phyloP scores from a whole-genome alignment of 2,113 vertebrate species.

The Sardina pilchardus region DNA sequence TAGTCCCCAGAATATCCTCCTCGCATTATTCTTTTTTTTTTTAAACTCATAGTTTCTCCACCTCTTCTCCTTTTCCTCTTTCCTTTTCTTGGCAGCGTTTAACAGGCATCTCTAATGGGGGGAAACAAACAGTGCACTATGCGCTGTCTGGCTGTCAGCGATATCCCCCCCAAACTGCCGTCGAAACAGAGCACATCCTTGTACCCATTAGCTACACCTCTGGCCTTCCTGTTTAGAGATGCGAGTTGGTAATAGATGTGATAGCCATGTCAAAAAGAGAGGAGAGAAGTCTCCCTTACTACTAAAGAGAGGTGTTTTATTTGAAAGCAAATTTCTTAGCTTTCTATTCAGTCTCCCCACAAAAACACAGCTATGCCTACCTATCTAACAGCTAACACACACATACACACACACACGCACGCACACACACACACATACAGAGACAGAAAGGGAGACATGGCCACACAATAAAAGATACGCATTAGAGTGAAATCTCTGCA shows the following conservation, averaged over 20 bases:
- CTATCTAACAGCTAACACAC: background rate
- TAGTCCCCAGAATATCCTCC: background rate
- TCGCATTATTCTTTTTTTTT: background rate
- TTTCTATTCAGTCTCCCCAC: background rate
- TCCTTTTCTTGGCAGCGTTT: background rate
- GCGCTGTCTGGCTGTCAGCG: background rate
- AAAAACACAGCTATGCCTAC: background rate
- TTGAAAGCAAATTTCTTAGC: background rate
- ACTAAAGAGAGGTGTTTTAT: background rate
- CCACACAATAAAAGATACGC: conserved; percentile 6
- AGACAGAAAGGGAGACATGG: background rate
- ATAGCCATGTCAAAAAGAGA: background rate
- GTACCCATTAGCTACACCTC: background rate
- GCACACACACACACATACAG: conserved; percentile 22
- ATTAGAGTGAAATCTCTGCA: conserved; percentile 9
- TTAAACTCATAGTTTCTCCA: background rate
- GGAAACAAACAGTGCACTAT: background rate
- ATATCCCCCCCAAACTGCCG: background rate
- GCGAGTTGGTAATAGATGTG: background rate
- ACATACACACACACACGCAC: background rate
- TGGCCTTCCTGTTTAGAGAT: background rate
- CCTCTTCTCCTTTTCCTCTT: background rate
- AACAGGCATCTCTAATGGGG: background rate
- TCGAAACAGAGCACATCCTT: background rate
- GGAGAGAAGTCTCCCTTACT: background rate